phyloP scores from a whole-genome alignment of 2,797 vertebrate species.

The Nannoperca australis region DNA sequence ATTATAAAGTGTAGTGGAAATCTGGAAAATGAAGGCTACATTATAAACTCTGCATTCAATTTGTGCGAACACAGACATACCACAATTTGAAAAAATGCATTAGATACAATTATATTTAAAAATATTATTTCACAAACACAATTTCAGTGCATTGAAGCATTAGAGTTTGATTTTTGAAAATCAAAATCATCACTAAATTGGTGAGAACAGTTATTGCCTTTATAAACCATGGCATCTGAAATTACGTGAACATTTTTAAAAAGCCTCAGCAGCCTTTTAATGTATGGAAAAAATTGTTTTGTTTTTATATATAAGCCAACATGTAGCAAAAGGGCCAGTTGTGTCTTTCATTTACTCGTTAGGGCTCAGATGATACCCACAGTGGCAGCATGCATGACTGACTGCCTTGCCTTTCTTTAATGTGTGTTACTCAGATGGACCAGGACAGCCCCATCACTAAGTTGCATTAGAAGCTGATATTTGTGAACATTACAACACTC shows the following conservation, averaged over 20 bases:
- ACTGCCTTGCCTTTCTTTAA: neutral
- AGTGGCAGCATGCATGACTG: constrained; percentile 15
- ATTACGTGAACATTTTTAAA: neutral
- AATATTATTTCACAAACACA: neutral
- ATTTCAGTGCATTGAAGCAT: neutral
- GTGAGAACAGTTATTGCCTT: neutral
- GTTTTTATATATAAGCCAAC: neutral
- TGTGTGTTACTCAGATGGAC: neutral
- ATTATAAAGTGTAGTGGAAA: neutral
- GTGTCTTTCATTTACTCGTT: constrained; percentile 7
- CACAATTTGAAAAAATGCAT: neutral
- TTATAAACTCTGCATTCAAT: constrained; percentile 3
- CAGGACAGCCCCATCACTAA: constrained; percentile 7
- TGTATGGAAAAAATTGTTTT: neutral
- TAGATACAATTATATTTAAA: neutral
- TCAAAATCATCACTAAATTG: neutral
- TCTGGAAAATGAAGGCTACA: neutral
- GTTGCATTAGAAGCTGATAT: constrained; percentile 3
- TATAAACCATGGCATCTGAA: neutral
- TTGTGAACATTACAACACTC: constrained; percentile 1
- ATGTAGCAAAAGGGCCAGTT: neutral
- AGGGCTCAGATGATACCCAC: constrained; percentile 7
- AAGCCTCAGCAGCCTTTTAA: neutral
- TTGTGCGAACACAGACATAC: neutral
- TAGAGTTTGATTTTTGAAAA: neutral